Evolutionary conservation across 2,797 vertebrate species (phyloP).

Genomic region (Smutsia gigantea): DNA sequence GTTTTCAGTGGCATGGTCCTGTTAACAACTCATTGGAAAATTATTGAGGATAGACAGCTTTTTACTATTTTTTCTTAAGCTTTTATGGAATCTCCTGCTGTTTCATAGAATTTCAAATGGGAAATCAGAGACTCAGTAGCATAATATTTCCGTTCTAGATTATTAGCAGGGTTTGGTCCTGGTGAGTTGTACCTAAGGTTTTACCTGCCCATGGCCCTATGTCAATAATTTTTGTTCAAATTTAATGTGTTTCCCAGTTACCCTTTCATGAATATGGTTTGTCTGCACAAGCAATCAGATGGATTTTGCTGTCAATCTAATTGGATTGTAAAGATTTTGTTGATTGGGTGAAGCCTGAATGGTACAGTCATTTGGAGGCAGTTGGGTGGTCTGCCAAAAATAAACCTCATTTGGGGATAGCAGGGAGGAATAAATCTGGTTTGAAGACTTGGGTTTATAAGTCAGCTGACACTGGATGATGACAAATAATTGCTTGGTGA

Average conservation of each 20-base stretch:
- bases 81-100: conserved; percentile 68
- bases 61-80: conserved; percentile 56
- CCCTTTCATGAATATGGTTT: not conserved
- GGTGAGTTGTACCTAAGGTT: not conserved
- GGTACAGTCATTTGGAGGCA: conserved; percentile 58
- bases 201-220: not conserved
- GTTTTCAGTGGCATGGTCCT: conserved; percentile 50
- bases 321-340: conserved; percentile 38
- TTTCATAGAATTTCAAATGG: conserved; percentile 72
- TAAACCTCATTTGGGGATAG: conserved; percentile 27
- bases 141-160: not conserved
- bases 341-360: conserved; percentile 24
- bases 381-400: conserved; percentile 71
- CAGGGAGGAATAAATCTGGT: conserved; percentile 32
- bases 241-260: conserved; percentile 24
- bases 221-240: not conserved
- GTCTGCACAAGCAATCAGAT: conserved; percentile 62
- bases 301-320: not conserved
- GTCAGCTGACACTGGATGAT: not conserved
- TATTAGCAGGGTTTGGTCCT: conserved; percentile 9
- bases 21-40: conserved; percentile 76
- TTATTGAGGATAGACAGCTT: conserved; percentile 64
- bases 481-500: conserved; percentile 58
- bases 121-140: conserved; percentile 42
- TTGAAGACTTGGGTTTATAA: conserved; percentile 52